phyloP scores from a whole-genome alignment of 2,888 invertebrate species.

The Conus canariensis region DNA sequence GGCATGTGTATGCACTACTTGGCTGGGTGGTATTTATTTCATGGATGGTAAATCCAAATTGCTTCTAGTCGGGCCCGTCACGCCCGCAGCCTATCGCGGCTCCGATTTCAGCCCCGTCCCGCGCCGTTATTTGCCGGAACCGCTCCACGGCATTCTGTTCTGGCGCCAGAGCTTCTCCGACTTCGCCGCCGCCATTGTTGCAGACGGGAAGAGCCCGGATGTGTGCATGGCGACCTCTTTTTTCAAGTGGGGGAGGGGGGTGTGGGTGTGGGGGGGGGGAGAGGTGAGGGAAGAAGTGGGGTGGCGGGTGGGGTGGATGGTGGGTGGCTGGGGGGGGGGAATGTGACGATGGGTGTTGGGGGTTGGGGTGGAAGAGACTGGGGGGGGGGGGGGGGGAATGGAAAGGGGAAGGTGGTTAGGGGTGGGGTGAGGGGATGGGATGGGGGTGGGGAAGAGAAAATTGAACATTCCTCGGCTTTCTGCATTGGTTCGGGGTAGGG shows the following conservation, averaged over 20 bases:
- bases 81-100: not conserved
- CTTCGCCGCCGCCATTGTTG: constrained; percentile 27
- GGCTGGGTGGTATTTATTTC: constrained; percentile 40
- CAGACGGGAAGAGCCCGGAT: constrained; percentile 33
- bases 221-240: constrained; percentile 31
- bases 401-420: not conserved
- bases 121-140: constrained; percentile 33
- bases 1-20: constrained; percentile 13
- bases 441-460: not conserved
- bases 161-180: constrained; percentile 24
- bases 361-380: not conserved
- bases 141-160: constrained; percentile 27
- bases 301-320: not conserved
- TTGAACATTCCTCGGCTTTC: constrained; percentile 1
- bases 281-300: not conserved
- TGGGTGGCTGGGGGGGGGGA: not conserved
- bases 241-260: not conserved
- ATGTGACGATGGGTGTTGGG: not conserved
- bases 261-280: not conserved
- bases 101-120: constrained; percentile 28
- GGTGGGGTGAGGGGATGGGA: not conserved
- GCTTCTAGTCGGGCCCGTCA: constrained; percentile 35
- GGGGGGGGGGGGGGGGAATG: not conserved
- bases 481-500: not conserved
- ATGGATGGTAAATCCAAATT: constrained; percentile 42